Base-by-base conservation (phyloP, 2,113 vertebrate genomes). In the Nyctereutes procyonoides region DNA sequence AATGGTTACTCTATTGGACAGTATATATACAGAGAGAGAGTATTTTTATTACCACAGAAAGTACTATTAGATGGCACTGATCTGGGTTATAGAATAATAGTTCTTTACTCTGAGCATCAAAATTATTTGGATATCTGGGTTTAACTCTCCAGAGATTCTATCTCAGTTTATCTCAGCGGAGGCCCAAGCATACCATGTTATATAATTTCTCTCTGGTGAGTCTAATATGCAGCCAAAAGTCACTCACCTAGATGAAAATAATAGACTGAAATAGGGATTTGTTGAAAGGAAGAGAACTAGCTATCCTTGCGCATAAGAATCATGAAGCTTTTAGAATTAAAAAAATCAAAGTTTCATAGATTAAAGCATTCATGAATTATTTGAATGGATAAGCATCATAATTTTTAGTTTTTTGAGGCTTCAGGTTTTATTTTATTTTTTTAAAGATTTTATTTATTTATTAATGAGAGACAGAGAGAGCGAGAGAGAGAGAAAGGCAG, bases 341-440 rank as follows among this genome's bases (percentile, higher is more conserved):
- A 95, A 97, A 60, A 43, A 43, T 82, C 26, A n/a, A 86, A 43
- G 11, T 88, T 93, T 93, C 30, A 96, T 62, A 76, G 30, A 96
- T 69, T 88, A 81, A 96, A 95, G 9, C 28, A 86, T 35, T 86
- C n/a, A 51, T 89, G 88, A 69, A 56, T 28, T 87, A 71, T 85
- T 30, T 96, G 84, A 96, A 82, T 95, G 48, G 82, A 56, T 94
- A 71, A 62, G 6, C 62, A 35, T 89, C 5, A 35, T 55, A 81
- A 38, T 80, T 87, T 90, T 82, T 93, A 93, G 79, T 89, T 86
- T 58, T 96, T 92, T 98, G 38, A 65, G 16, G 60, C 32, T 81
- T 95, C 56, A 76, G 22, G 4, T 53, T 97, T 92, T 97, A 17
- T 15, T 17, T 56, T 56, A 17, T 15, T 17, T 56, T 56, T 19